Conservation (phyloP, 2,113 vertebrate species). For the Gobiocypris rarus region DNA sequence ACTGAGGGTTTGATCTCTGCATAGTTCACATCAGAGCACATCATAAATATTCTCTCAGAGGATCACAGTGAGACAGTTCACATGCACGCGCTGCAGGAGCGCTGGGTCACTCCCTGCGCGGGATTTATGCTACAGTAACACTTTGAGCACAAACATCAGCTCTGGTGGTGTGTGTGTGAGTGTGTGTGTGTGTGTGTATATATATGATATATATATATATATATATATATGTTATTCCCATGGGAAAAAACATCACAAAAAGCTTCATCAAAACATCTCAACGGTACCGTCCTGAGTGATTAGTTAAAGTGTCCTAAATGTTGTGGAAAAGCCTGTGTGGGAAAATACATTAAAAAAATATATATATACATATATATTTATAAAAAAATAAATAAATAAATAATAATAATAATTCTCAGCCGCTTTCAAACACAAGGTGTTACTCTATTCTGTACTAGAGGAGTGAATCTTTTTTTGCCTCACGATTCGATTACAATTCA, state of each 20-base stretch:
- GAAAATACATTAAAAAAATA: too few species aligned
- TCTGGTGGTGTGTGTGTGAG: neutral
- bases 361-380: too few species aligned
- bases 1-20: neutral
- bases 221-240: conserved; percentile 16
- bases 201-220: too few species aligned
- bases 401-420: neutral
- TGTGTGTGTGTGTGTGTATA: too few species aligned
- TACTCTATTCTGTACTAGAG: too few species aligned
- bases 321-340: neutral
- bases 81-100: neutral
- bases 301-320: neutral
- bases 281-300: neutral
- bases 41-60: conserved; percentile 4
- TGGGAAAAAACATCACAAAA: conserved; percentile 20
- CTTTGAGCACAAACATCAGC: neutral
- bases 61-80: neutral
- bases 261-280: neutral
- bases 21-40: neutral
- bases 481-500: too few species aligned
- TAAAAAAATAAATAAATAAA: neutral
- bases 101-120: neutral
- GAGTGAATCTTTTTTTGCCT: too few species aligned
- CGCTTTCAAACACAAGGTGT: neutral
- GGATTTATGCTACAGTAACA: neutral